Evolutionary conservation across 2,113 vertebrate genomes (phyloP).

Genomic region (Picathartes gymnocephalus): DNA sequence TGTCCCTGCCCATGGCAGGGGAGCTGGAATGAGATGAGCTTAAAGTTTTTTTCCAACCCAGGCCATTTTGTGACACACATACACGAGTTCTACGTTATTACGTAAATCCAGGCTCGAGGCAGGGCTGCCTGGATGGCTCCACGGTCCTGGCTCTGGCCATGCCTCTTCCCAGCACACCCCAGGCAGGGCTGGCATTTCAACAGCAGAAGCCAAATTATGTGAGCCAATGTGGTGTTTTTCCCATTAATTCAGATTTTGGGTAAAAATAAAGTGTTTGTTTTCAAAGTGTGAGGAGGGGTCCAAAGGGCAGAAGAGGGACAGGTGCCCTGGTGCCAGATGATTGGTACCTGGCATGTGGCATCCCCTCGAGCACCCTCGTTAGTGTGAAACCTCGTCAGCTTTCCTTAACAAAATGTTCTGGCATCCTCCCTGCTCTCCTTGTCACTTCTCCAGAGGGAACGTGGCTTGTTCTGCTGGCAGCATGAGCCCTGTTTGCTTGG

Average conservation of each 20-base stretch:
- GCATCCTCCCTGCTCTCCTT: constrained; percentile 25
- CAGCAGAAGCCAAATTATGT: neutral
- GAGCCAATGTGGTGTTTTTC: neutral
- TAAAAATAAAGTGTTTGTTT: neutral
- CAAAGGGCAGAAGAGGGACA: neutral
- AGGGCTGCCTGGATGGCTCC: neutral
- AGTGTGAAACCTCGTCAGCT: neutral
- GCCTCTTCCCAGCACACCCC: neutral
- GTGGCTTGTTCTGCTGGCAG: constrained; percentile 35
- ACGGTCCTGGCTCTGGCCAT: neutral
- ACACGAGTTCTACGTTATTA: rapidly evolving
- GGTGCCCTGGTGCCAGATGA: neutral
- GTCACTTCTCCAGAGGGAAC: constrained; percentile 23
- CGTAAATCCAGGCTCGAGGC: neutral
- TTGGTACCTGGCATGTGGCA: rapidly evolving
- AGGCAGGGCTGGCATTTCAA: neutral
- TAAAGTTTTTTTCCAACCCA: neutral
- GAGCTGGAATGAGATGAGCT: rapidly evolving
- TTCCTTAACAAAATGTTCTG: constrained; percentile 50
- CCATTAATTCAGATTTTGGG: neutral
- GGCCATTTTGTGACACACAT: rapidly evolving
- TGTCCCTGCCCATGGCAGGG: neutral
- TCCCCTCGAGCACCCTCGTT: neutral
- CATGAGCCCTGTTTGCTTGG: constrained; percentile 4
- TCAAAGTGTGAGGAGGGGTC: neutral